phyloP scores from a whole-genome alignment of 2,888 invertebrate genomes.

The Oconnorella tubifera region DNA sequence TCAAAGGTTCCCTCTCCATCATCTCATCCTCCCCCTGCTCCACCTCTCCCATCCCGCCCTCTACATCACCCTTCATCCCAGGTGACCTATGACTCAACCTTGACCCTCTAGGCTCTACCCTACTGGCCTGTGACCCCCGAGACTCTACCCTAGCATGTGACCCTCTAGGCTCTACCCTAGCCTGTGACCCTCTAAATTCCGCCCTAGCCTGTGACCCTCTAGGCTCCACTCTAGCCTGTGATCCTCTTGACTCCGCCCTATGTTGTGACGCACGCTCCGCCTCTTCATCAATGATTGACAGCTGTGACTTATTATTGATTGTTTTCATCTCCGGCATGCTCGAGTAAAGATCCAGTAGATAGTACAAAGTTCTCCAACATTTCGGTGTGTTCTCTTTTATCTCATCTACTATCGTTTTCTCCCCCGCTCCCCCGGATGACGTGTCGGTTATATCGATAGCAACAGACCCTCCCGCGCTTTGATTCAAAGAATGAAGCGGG shows the following conservation, averaged over 20 bases:
- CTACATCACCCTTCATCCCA: no score
- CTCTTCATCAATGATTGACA: conserved; percentile 50
- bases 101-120: no score
- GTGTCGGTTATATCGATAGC: conserved; percentile 39
- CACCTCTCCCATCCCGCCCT: no score
- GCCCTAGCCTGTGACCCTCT: no score
- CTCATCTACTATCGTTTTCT: conserved; percentile 54
- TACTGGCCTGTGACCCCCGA: no score
- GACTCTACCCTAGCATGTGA: no score
- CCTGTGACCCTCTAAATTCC: no score
- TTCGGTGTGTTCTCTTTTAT: conserved; percentile 64
- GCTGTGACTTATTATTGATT: conserved; percentile 61
- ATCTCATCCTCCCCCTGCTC: no score
- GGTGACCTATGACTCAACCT: no score
- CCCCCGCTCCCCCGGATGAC: conserved; percentile 48
- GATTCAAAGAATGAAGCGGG: conserved; percentile 48
- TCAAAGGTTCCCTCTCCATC: no score
- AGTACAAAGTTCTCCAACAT: conserved; percentile 92
- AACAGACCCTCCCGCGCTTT: conserved; percentile 41
- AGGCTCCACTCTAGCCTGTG: no score
- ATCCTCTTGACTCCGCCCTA: background rate
- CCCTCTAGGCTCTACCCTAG: no score
- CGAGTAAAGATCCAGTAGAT: conserved; percentile 85
- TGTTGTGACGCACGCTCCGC: conserved; percentile 56
- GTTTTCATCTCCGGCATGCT: conserved; percentile 93